Evolutionary conservation across 37 sponge, comb jelly and placozoan species (phyloP), one percentile per base, ranked within the genome.

Genomic region (Eunapius fragilis): DNA sequence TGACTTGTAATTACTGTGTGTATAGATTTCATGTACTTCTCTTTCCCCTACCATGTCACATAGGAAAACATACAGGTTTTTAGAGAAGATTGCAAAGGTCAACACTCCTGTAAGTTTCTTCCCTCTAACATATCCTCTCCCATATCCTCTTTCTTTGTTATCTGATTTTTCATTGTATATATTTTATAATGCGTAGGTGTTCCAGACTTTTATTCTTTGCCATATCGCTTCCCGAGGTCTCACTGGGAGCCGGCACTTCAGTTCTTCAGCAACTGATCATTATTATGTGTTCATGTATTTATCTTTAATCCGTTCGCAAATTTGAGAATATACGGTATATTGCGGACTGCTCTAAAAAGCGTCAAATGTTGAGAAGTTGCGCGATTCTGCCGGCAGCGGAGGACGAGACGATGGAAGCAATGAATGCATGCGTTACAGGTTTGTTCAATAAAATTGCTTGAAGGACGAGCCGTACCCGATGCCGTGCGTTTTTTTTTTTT

Each of bases 181-280:
- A 1, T 19, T 58, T 58, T 58, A 17, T 13, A 58, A 10, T 11
- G 6, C 22, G 17, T 58, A 58, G 58, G 58, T 6, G 30, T 72
- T 32, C 68, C 38, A 27, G 76, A 87, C 35, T 75, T 78, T 31
- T 34, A 33, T 10, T 22, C 28, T 41, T 68, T 90, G 27, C 27
- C 69, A 49, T 72, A 90, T 41, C 91, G 94, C 1, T 94, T 94
- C 68, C 94, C 94, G 2, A 37, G 9, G 37, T 67, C 17, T 41
- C 82, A 87, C 37, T 94, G 94, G 94, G 37, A 90, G 73, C 30
- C 33, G 31, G 94, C 94, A 5, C 41, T 94, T 1, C 37, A 81
- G 17, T 92, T 88, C 78, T 92, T 92, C 74, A 36, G 74, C 6
- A 25, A 58, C 23, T 76, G 76, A 80, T 68, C 75, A 80, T 30